Evolutionary conservation across 1,140 invertebrate genomes (phyloP).

Genomic region (Tyrophagus putrescentiae): DNA sequence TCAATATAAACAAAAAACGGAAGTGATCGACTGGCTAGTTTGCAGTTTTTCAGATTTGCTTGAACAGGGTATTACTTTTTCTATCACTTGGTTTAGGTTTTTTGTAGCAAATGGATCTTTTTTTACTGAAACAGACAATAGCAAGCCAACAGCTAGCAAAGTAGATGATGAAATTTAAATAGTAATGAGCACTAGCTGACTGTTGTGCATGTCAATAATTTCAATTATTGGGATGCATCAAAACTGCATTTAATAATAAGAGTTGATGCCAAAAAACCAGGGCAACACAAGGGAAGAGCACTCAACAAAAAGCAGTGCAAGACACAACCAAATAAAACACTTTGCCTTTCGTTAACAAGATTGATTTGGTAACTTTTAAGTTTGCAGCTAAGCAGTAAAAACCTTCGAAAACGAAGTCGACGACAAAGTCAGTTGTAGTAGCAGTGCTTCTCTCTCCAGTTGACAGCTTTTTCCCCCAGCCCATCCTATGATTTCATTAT

Average conservation of each 20-base stretch:
- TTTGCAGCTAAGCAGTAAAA: neutral
- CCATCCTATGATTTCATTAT: constrained; percentile 6
- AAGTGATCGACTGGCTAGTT: no score
- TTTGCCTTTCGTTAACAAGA: constrained; percentile 7
- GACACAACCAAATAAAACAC: neutral
- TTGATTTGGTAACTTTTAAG: constrained; percentile 5
- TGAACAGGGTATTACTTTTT: no score
- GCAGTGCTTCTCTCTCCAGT: neutral
- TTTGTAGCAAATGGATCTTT: no score
- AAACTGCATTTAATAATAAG: neutral
- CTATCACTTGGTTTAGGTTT: no score
- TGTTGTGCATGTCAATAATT: neutral
- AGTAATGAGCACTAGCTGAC: neutral
- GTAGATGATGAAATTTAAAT: neutral
- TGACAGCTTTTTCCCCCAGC: neutral
- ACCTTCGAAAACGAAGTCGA: neutral
- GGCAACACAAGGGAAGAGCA: no score
- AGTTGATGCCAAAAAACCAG: neutral
- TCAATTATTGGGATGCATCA: constrained; percentile 12
- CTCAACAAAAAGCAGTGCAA: neutral
- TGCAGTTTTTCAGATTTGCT: no score
- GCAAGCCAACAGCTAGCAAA: neutral
- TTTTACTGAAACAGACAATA: no score
- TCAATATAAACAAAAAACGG: no score
- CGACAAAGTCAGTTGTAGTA: no score